Evolutionary conservation across 2,113 vertebrate genomes (phyloP), one percentile per base, ranked within the genome.

Genomic region (Myotis davidii): DNA sequence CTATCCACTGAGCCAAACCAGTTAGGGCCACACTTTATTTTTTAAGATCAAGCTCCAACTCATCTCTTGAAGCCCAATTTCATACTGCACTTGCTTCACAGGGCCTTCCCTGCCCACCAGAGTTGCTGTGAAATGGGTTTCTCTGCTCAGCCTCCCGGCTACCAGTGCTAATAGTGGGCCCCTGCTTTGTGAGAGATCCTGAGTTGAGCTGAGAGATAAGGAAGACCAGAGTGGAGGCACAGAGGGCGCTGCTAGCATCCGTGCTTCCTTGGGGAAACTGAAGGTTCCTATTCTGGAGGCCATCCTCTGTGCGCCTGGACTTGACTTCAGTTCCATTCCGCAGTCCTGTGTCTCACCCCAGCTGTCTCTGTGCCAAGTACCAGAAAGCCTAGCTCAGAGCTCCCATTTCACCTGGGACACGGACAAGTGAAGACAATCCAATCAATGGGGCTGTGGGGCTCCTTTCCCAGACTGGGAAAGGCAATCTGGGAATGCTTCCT

Each of bases 71-170:
- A 93, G 76, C 64, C 42, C 85, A 42, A n/a, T 90, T 94, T 73
- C 97, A 50, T 10, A 73, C 42, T 17, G 34, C 96, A 96, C 93
- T 85, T 96, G 93, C 90, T 93, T 72, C 65, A 0, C 34, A 1
- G 86, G 45, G 69, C 61, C 12, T 59, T 56, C 23, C 67, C 54
- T 9, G 18, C 45, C 69, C 72, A 42, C 54, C 27, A 32, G 8
- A 32, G 34, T 29, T 25, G 42, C 65, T 16, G 65, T 42, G 39
- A 85, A 42, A 37, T 16, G 59, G 13, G 32, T 77, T 18, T 70
- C 29, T 25, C 27, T 0, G 13, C 20, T 42, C 50, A 9, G 42
- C 45, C 45, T 45, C 45, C 8, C 0, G 2, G 81, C 52, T 23
- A 0, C 39, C 3, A 0, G 54, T 9, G n/a, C 56, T 6, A 67